phyloP scores from a whole-genome alignment of 2,113 vertebrate genomes.

The Pavo muticus region DNA sequence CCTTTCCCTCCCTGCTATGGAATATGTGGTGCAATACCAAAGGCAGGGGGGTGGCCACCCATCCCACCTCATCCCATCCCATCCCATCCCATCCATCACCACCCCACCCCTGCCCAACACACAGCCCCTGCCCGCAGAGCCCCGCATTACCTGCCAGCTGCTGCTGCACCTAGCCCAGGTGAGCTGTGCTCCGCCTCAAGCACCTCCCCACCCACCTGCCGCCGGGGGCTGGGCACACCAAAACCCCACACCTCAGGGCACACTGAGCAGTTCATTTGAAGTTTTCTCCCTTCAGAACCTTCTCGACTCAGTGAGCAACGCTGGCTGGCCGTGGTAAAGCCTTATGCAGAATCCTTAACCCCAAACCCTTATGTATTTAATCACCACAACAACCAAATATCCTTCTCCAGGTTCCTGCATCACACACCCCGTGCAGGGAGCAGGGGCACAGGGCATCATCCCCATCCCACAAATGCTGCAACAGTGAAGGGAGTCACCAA shows the following conservation, averaged over 20 bases:
- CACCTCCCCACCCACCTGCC: background rate
- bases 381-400: background rate
- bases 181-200: constrained; percentile 39
- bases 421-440: fast-evolving
- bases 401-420: background rate
- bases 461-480: background rate
- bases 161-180: constrained; percentile 10
- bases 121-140: background rate
- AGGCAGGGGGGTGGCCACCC: too few species aligned
- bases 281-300: background rate
- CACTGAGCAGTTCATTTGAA: fast-evolving
- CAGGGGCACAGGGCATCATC: background rate
- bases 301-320: background rate
- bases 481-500: background rate
- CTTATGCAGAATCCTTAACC: fast-evolving
- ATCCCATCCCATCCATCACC: too few species aligned
- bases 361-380: background rate
- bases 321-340: background rate
- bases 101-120: too few species aligned
- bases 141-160: background rate
- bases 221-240: background rate
- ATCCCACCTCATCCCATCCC: too few species aligned
- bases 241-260: background rate
- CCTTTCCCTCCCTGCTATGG: background rate
- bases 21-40: background rate